Evolutionary conservation across 1,140 invertebrate species (phyloP).

Genomic region (Calephelis virginiensis): DNA sequence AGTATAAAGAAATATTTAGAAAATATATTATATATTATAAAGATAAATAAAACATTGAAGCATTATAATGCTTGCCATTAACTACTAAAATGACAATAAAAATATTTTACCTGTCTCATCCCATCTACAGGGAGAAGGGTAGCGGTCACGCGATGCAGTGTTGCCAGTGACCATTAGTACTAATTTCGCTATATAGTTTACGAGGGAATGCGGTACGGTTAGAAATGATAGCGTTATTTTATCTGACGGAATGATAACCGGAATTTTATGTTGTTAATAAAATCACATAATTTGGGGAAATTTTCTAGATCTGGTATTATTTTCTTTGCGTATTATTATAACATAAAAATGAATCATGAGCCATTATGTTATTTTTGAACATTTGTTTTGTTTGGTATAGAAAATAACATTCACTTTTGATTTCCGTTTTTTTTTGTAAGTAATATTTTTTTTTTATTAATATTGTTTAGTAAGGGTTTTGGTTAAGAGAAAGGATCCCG

Average conservation of each 20-base stretch:
- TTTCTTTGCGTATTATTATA: neutral
- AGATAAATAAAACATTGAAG: constrained; percentile 52
- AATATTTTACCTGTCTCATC: constrained; percentile 60
- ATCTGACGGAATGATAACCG: constrained; percentile 29
- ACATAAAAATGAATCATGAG: no score
- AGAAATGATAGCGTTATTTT: constrained; percentile 25
- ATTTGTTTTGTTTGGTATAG: no score
- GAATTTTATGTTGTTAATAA: constrained; percentile 27
- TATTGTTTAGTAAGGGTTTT: no score
- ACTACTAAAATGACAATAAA: constrained; percentile 56
- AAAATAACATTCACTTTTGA: no score
- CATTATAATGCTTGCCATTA: constrained; percentile 49
- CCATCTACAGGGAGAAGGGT: constrained; percentile 34
- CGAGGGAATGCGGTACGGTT: constrained; percentile 35
- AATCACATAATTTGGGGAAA: constrained; percentile 20
- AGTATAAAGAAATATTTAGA: neutral
- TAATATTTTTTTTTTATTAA: no score
- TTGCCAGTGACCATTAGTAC: constrained; percentile 51
- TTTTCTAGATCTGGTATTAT: constrained; percentile 1
- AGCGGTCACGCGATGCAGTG: constrained; percentile 52
- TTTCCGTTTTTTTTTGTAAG: no score
- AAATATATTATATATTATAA: constrained; percentile 1
- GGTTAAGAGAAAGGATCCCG: no score
- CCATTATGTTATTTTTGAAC: no score
- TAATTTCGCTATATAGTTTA: constrained; percentile 55